Percentiles rank a stretch among this genome's conserved stretches.
phyloP scores from a whole-genome alignment of 1,140 invertebrate genomes.

The Chrysomallon squamiferum region DNA sequence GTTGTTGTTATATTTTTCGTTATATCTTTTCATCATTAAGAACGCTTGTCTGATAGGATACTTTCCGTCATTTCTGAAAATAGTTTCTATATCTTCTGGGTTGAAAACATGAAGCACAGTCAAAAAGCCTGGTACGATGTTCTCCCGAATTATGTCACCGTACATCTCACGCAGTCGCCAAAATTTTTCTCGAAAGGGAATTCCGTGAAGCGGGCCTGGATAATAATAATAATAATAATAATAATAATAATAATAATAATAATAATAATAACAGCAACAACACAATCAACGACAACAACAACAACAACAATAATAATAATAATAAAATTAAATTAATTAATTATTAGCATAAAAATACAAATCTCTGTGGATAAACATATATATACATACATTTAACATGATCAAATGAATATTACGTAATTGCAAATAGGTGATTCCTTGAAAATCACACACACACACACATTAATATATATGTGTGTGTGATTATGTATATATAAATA shows the following conservation, averaged over 20 bases:
- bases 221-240: slow-evolving; percentile 1
- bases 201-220: slow-evolving; percentile 23
- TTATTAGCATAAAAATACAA: not conserved
- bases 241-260: not conserved
- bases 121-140: slow-evolving; percentile 11
- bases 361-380: not conserved
- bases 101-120: slow-evolving; percentile 69
- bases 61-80: slow-evolving; percentile 75
- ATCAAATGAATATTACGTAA: not conserved
- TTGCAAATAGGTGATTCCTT: not conserved
- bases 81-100: slow-evolving; percentile 79
- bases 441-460: not conserved
- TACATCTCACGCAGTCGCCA: slow-evolving; percentile 18
- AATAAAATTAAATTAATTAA: not conserved
- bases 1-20: slow-evolving; percentile 68
- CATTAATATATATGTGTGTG: no score
- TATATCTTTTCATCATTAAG: slow-evolving; percentile 26
- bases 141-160: slow-evolving; percentile 28
- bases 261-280: not conserved
- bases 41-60: slow-evolving; percentile 73
- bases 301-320: not conserved
- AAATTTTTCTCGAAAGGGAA: slow-evolving; percentile 14
- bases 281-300: not conserved
- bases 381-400: not conserved
- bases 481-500: no score